phyloP scores from a whole-genome alignment of 1,140 invertebrate species.

The Bactericera cockerelli region DNA sequence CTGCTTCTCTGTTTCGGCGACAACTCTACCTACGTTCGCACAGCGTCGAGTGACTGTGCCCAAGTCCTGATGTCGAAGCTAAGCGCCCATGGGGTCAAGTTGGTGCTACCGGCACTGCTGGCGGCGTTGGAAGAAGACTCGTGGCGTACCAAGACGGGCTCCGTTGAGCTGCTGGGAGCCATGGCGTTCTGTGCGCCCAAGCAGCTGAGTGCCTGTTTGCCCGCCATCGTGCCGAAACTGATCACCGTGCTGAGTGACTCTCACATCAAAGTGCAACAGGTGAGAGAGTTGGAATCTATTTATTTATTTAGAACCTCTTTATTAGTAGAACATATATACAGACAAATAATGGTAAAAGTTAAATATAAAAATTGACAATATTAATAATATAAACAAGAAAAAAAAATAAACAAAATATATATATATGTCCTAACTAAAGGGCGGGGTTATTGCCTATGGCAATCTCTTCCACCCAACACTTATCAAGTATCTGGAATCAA shows the following conservation, averaged over 20 bases:
- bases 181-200: slow-evolving; percentile 98
- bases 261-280: slow-evolving; percentile 90
- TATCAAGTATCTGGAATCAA: too few relatives aligned
- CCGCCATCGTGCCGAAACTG: slow-evolving; percentile 94
- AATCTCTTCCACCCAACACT: too few relatives aligned
- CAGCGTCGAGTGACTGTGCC: slow-evolving; percentile 87
- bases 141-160: slow-evolving; percentile 96
- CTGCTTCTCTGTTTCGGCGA: slow-evolving; percentile 93
- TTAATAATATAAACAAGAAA: too few relatives aligned
- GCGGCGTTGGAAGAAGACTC: slow-evolving; percentile 92
- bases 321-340: too few relatives aligned
- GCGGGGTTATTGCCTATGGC: too few relatives aligned
- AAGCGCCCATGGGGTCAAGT: slow-evolving; percentile 90
- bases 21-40: slow-evolving; percentile 71
- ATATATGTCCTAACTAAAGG: too few relatives aligned
- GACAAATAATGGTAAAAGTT: too few relatives aligned
- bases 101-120: slow-evolving; percentile 70
- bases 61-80: slow-evolving; percentile 93
- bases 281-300: too few relatives aligned
- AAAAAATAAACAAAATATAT: too few relatives aligned
- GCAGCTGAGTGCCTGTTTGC: slow-evolving; percentile 92
- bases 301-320: too few relatives aligned
- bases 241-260: slow-evolving; percentile 96
- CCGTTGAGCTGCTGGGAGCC: slow-evolving; percentile 88
- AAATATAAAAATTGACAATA: too few relatives aligned